Evolutionary conservation across 2,797 vertebrate genomes (phyloP), one percentile per base, ranked within the genome.

Genomic region (Anolis apletophallus): DNA sequence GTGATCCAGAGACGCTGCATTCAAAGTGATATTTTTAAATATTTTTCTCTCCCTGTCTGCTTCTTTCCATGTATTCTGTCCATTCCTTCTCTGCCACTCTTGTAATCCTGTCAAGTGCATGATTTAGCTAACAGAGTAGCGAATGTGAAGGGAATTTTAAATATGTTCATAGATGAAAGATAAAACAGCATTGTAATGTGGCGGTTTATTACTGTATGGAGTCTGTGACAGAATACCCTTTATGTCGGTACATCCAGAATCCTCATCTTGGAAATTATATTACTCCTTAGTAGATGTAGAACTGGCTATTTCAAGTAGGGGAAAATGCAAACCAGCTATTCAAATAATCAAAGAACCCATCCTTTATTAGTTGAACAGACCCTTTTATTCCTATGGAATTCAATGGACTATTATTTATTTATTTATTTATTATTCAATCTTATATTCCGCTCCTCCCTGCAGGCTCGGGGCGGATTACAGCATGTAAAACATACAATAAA

Each of bases 81-180:
- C 71, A 54, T 71, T 52, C 36, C 1, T 54, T 82, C 55, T 19
- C 34, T 2, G 36, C 26, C 55, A 71, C 40, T 72, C 73, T 23
- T 85, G 73, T 77, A 85, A 64, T 32, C 8, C 68, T 72, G 74
- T 82, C 87, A 82, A 64, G 73, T 78, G 74, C 74, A 82, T 75
- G 78, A 72, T 85, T 88, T 85, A 74, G 73, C 77, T 64, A 80
- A 79, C 46, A n/a, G 52, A 19, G 23, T 11, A 55, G 26, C 67
- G 61, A 34, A 57, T 69, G 32, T 73, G 77, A 83, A 57, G 46
- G n/a, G 59, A 87, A 79, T 79, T 55, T 29, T 52, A 84, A 67
- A 79, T 73, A 73, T 64, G 67, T 64, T 23, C n/a, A 32, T 2
- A 34, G 79, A 82, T 54, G 75, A 82, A 85, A 82, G 55, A 46